These are phyloP conservation scores for Macaria notata DNA, from an alignment of 2,888 invertebrate species.

Conservation along the genomic window DNA sequence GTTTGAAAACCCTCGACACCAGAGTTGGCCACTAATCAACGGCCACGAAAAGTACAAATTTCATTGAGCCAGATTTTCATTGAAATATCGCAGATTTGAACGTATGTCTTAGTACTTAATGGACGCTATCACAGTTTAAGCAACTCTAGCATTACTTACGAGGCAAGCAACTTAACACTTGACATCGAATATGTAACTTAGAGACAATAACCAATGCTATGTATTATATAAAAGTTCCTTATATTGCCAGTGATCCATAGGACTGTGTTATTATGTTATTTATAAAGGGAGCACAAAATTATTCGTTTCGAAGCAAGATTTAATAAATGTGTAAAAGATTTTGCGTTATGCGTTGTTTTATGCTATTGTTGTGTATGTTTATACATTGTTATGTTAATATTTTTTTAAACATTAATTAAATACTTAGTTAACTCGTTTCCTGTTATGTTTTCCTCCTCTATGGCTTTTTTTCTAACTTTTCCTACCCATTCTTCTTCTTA, in stretches of 20 bases:
- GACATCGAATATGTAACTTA: slow-evolving; percentile 30
- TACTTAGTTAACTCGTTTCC: slow-evolving; percentile 27
- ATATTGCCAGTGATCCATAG: slow-evolving; percentile 20
- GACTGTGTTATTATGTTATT: slow-evolving; percentile 1
- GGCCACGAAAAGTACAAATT: too few species aligned
- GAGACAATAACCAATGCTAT: slow-evolving; percentile 24
- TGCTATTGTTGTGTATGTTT: slow-evolving; percentile 38
- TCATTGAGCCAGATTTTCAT: too few species aligned
- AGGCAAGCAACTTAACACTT: slow-evolving; percentile 15
- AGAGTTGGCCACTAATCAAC: too few species aligned
- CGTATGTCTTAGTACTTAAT: too few species aligned
- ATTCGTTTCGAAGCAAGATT: slow-evolving; percentile 13
- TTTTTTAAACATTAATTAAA: slow-evolving; percentile 40
- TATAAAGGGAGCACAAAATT: slow-evolving; percentile 22
- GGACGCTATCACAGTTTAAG: too few species aligned
- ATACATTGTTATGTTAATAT: slow-evolving; percentile 43
- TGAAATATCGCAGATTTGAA: too few species aligned
- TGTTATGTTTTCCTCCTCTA: too few species aligned
- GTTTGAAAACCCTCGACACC: too few species aligned
- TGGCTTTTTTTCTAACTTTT: too few species aligned
- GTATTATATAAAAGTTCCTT: slow-evolving; percentile 32
- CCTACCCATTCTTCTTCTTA: too few species aligned
- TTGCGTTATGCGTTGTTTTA: slow-evolving; percentile 27
- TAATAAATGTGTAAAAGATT: slow-evolving; percentile 18
- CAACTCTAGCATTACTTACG: slow-evolving; percentile 2